Base-by-base conservation (phyloP, 2,888 invertebrate species). In the Iphiclides podalirius region DNA sequence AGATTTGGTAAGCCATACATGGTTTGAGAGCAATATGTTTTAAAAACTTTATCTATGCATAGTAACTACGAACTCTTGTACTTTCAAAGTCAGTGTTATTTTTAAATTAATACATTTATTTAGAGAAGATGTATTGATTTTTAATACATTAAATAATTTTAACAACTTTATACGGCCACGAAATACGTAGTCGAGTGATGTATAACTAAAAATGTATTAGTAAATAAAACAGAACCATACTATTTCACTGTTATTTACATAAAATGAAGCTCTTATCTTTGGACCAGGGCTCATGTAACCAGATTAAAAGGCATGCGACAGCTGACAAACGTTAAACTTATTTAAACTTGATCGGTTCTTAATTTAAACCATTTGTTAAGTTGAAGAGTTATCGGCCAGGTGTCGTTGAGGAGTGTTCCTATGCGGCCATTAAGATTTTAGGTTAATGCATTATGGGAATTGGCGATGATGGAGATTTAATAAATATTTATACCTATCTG, bases 381-480 rank as follows among this genome's bases (percentile, higher is more conserved):
- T 34, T 15, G 14, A 43, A 43, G 44, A 37, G 44, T 43, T 49
- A 43, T 28, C 49, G 15, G 44, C 44, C 44, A 50, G 44, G 49
- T 50, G 49, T 44, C 15, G 28, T 15, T 20, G 43, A 9, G 16
- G 47, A 40, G 47, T 37, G 48, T 43, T 16, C 31, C 48, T 15
- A 15, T 20, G 3, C 4, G 23, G 14, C 16, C n/a, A 44, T 50
- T 50, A 35, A 17, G 39, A 39, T 44, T 44, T 50, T 43, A 39
- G 49, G 49, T 44, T 50, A 50, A 50, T 50, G 44, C 23, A 38
- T 49, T 31, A 28, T 39, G 28, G 23, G 49, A 50, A 28, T 44
- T 39, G 23, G 39, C 49, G 44, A 44, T 35, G 34, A 44, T 44
- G 23, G 14, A 12, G n/a, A 9, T 3, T 44, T 50, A 40, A 50